Conservation (phyloP, 2,888 invertebrate species). For the Nemapogon koenigi region DNA sequence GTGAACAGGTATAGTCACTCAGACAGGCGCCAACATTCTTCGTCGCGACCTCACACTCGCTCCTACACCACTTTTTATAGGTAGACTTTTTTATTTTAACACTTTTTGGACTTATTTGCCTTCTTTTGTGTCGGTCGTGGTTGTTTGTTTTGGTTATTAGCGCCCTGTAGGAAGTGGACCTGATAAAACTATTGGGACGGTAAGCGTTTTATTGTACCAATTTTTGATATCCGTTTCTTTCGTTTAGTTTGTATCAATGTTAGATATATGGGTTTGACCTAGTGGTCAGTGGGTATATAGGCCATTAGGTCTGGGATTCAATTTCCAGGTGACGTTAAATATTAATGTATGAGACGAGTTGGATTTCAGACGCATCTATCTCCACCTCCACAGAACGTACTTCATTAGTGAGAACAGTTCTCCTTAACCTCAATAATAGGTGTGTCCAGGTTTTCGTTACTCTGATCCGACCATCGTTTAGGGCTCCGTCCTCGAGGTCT, state of each 20-base stretch:
- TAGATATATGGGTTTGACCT: slow-evolving; percentile 3
- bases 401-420: no score
- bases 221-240: slow-evolving; percentile 22
- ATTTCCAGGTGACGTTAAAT: no score
- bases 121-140: slow-evolving; percentile 50
- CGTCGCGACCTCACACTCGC: slow-evolving; percentile 62
- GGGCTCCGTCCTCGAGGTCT: no score
- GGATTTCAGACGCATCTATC: no score
- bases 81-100: slow-evolving; percentile 53
- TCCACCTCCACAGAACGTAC: no score
- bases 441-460: no score
- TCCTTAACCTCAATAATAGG: no score
- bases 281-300: no score
- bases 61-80: slow-evolving; percentile 57
- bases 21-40: slow-evolving; percentile 66
- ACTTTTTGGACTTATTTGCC: slow-evolving; percentile 56
- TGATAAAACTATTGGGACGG: slow-evolving; percentile 53
- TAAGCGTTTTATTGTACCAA: slow-evolving; percentile 63
- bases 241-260: slow-evolving; percentile 2
- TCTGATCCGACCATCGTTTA: no score
- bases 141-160: slow-evolving; percentile 64
- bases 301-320: no score
- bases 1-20: slow-evolving; percentile 62
- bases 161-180: slow-evolving; percentile 58
- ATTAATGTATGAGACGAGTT: no score